Evolutionary conservation across 2,888 invertebrate genomes (phyloP).

Genomic region (Ophion slaviceki): DNA sequence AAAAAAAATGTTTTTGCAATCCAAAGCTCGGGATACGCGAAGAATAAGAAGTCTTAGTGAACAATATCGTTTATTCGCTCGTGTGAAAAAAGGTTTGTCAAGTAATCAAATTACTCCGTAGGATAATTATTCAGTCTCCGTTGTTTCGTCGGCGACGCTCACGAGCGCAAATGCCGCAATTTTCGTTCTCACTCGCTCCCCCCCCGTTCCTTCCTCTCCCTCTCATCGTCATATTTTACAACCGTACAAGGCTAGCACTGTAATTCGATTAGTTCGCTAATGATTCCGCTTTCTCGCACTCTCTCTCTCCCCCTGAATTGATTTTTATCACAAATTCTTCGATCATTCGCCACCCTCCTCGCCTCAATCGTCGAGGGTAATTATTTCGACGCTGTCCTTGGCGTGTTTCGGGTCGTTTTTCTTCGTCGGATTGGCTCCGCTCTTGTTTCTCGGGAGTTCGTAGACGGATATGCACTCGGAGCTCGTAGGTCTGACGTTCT

Average conservation of each 20-base stretch:
- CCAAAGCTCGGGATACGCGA: neutral
- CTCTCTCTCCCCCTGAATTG: neutral
- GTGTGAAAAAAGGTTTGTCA: slow-evolving; percentile 51
- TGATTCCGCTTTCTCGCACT: neutral
- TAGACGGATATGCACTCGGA: slow-evolving; percentile 74
- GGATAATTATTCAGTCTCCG: slow-evolving; percentile 55
- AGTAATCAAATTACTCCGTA: slow-evolving; percentile 55
- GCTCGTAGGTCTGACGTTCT: slow-evolving; percentile 69
- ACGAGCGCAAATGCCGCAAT: slow-evolving; percentile 34
- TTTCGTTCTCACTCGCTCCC: neutral
- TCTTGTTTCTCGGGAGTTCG: slow-evolving; percentile 74
- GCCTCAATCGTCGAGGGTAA: slow-evolving; percentile 79
- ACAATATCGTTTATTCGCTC: slow-evolving; percentile 58
- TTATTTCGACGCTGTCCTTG: slow-evolving; percentile 80
- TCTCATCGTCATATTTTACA: slow-evolving; percentile 16
- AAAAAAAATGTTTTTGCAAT: too few relatives aligned
- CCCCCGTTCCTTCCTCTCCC: neutral
- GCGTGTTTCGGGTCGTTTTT: slow-evolving; percentile 70
- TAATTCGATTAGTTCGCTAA: slow-evolving; percentile 24
- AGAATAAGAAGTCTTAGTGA: slow-evolving; percentile 25
- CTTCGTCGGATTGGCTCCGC: slow-evolving; percentile 64
- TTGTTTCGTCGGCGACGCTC: slow-evolving; percentile 41
- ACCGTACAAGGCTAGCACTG: slow-evolving; percentile 26
- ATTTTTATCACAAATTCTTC: slow-evolving; percentile 49
- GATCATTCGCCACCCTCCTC: neutral